Conservation (phyloP, 2,888 invertebrate genomes). For the Kryphioiulus occultus region DNA sequence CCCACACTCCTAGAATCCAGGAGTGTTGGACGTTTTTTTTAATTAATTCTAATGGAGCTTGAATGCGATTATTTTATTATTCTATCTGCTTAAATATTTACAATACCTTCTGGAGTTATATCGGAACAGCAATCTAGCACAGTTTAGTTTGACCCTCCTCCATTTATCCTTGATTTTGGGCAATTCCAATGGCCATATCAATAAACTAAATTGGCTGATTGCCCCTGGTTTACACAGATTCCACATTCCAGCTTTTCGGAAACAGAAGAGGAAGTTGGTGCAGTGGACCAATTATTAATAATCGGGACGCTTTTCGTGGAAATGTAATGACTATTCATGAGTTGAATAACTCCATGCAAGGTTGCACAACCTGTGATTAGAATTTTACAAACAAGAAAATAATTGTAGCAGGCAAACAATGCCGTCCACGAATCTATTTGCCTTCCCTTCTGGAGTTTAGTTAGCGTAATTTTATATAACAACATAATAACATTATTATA, state of each 20-base stretch:
- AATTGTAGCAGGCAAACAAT: neutral
- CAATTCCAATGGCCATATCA: neutral
- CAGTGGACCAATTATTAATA: neutral
- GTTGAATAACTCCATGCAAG: neutral
- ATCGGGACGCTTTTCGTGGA: neutral
- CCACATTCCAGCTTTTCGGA: neutral
- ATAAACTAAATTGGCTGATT: neutral
- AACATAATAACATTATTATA: conserved; percentile 19
- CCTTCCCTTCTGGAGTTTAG: neutral
- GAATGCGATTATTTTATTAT: no score
- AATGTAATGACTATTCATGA: neutral
- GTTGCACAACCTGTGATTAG: neutral
- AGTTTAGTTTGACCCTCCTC: no score
- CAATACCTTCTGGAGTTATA: no score
- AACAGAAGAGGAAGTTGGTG: neutral
- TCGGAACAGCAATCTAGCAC: no score
- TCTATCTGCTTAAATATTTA: no score
- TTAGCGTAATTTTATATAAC: neutral
- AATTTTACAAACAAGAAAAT: neutral
- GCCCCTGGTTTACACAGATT: neutral
- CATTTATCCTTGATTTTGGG: no score
- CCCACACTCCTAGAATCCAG: no score
- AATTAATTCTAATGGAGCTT: no score
- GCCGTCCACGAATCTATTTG: neutral
- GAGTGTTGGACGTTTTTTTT: no score